Percentiles rank a stretch among this genome's conserved stretches.
phyloP scores from a whole-genome alignment of 1,140 invertebrate species.

The Calosoma granatense region DNA sequence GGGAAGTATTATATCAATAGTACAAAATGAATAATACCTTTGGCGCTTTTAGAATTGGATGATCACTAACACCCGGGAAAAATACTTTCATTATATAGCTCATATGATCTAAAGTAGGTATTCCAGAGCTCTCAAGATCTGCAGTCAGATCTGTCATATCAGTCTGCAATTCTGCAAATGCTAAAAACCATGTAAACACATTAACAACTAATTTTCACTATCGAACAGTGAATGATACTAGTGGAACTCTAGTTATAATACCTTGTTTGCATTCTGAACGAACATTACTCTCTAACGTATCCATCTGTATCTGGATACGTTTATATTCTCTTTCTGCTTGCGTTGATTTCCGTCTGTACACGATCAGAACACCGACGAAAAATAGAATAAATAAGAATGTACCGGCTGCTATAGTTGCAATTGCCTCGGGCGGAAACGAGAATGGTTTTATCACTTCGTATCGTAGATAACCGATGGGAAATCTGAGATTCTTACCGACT shows the following conservation, averaged over 20 bases:
- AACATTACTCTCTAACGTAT: constrained; percentile 96
- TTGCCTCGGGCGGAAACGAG: constrained; percentile 76
- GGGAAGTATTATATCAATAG: constrained; percentile 10
- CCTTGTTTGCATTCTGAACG: constrained; percentile 93
- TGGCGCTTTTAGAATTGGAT: constrained; percentile 80
- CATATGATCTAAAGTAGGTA: constrained; percentile 89
- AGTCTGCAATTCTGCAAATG: constrained; percentile 97
- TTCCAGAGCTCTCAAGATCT: constrained; percentile 89
- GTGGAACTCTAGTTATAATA: constrained; percentile 23
- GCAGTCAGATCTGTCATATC: constrained; percentile 98
- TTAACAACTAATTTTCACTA: constrained; percentile 3
- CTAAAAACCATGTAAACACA: constrained; percentile 37
- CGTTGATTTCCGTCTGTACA: constrained; percentile 85
- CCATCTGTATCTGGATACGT: constrained; percentile 97
- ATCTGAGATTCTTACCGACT: constrained; percentile 76
- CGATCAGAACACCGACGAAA: constrained; percentile 74
- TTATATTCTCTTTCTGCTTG: constrained; percentile 94
- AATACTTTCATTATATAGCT: constrained; percentile 98
- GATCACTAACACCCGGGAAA: constrained; percentile 88
- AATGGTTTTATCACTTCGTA: constrained; percentile 82
- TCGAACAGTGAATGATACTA: constrained; percentile 10
- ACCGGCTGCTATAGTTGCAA: constrained; percentile 73
- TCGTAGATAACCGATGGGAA: constrained; percentile 76
- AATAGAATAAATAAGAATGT: constrained; percentile 75
- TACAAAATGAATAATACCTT: constrained; percentile 40